Percentiles rank a stretch among this genome's conserved stretches.
Conservation (phyloP, 2,888 invertebrate species). For the Tiliacea aurago region DNA sequence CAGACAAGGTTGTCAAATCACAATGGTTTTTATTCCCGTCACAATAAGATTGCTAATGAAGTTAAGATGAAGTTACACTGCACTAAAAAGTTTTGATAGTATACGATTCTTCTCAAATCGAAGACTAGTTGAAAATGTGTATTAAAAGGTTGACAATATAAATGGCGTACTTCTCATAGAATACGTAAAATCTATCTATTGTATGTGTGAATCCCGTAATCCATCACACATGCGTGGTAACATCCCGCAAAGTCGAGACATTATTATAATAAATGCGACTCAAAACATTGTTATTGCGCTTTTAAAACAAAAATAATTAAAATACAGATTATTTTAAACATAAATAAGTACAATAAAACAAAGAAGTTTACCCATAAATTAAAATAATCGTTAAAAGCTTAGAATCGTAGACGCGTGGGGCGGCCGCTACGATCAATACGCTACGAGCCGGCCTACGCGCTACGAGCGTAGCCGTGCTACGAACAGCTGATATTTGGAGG, state of each 20-base stretch:
- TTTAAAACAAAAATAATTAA: background rate
- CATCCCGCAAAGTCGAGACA: background rate
- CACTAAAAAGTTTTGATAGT: background rate
- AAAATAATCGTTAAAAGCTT: constrained; percentile 59
- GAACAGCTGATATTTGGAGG: constrained; percentile 56
- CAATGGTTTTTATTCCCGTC: background rate
- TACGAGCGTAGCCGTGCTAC: constrained; percentile 68
- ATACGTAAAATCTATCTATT: background rate
- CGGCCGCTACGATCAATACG: constrained; percentile 68
- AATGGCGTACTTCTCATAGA: background rate
- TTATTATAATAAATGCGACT: background rate
- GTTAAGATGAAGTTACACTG: background rate
- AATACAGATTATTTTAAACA: background rate
- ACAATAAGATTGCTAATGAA: background rate
- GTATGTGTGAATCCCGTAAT: background rate
- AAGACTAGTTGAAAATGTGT: too few species aligned
- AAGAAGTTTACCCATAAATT: constrained; percentile 16
- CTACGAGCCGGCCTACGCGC: constrained; percentile 64
- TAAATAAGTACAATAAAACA: background rate
- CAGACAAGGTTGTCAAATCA: background rate
- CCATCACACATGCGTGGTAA: constrained; percentile 8
- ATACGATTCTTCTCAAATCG: too few species aligned
- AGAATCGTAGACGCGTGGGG: constrained; percentile 57
- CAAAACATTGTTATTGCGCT: background rate
- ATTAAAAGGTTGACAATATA: background rate